Percentiles rank a stretch among this genome's conserved stretches.
Evolutionary conservation across 1,140 invertebrate genomes (phyloP).

Genomic region (Harpegnathos saltator): DNA sequence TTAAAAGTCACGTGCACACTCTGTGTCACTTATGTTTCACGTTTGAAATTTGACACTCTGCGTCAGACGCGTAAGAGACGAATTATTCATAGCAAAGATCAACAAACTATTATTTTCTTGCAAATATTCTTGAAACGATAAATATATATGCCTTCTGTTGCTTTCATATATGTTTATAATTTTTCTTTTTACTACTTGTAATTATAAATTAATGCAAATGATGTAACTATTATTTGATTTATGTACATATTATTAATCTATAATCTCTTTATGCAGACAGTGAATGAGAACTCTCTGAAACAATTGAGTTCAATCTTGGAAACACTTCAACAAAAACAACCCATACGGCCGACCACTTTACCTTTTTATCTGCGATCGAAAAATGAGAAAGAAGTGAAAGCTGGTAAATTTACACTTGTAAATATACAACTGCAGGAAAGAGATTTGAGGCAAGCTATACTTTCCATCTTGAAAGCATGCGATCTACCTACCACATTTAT

Average conservation of each 20-base stretch:
- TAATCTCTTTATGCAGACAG: conserved; percentile 87
- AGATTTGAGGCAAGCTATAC: conserved; percentile 91
- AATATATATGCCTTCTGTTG: neutral
- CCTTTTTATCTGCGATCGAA: conserved; percentile 91
- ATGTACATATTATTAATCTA: conserved; percentile 7
- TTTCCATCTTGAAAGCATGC: conserved; percentile 92
- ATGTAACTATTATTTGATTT: too few species aligned
- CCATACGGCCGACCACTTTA: conserved; percentile 87
- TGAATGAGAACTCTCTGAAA: conserved; percentile 97
- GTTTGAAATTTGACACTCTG: too few species aligned
- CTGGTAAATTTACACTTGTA: conserved; percentile 90
- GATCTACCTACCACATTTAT: conserved; percentile 94
- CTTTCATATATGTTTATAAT: neutral
- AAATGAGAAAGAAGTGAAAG: conserved; percentile 88
- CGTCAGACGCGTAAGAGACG: too few species aligned
- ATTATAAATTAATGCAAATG: neutral
- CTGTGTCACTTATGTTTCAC: too few species aligned
- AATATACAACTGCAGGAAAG: conserved; percentile 90
- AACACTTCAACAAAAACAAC: conserved; percentile 88
- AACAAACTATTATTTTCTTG: too few species aligned
- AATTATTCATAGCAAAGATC: too few species aligned
- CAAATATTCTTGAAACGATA: neutral
- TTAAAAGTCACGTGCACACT: too few species aligned
- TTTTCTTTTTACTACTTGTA: neutral
- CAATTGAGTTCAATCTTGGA: conserved; percentile 94